A percentile compares a stretch with the other conserved stretches of the same genome.
Evolutionary conservation across 2,888 invertebrate species (phyloP).

Genomic region (Ommatoiulus sabulosus): DNA sequence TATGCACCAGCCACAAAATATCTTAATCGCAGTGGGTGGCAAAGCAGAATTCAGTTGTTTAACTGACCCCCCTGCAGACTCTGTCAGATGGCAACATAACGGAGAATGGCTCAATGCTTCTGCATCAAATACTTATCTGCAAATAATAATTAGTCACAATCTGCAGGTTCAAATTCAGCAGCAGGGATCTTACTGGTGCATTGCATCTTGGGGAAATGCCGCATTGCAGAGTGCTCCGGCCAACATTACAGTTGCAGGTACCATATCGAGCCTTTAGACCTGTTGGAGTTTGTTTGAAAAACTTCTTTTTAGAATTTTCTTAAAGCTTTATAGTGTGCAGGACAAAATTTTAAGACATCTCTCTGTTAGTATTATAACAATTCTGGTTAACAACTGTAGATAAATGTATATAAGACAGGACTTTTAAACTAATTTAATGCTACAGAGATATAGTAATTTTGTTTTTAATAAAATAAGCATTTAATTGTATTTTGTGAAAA

Average conservation of each 20-base stretch:
- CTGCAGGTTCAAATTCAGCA: conserved; percentile 37
- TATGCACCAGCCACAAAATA: conserved; percentile 46
- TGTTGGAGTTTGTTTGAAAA: no score
- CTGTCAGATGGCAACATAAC: conserved; percentile 52
- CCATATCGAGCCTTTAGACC: no score
- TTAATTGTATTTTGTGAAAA: no score
- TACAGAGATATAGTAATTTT: no score
- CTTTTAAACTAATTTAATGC: no score
- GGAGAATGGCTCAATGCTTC: neutral
- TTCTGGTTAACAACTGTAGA: no score
- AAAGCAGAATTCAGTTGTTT: conserved; percentile 50
- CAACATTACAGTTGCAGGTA: conserved; percentile 56
- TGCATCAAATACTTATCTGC: conserved; percentile 3
- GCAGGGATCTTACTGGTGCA: conserved; percentile 54
- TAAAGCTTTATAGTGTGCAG: no score
- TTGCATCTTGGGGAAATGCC: conserved; percentile 49
- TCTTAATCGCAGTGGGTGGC: conserved; percentile 32
- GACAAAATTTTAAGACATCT: neutral
- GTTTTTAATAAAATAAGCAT: no score
- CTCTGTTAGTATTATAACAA: neutral
- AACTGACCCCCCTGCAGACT: conserved; percentile 50
- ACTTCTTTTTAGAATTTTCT: no score
- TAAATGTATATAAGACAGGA: no score
- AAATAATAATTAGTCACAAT: conserved; percentile 42
- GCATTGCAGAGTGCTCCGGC: conserved; percentile 48